Evolutionary conservation across 2,888 invertebrate species (phyloP), one percentile per base, ranked within the genome.

Genomic region (Tachina grossa): DNA sequence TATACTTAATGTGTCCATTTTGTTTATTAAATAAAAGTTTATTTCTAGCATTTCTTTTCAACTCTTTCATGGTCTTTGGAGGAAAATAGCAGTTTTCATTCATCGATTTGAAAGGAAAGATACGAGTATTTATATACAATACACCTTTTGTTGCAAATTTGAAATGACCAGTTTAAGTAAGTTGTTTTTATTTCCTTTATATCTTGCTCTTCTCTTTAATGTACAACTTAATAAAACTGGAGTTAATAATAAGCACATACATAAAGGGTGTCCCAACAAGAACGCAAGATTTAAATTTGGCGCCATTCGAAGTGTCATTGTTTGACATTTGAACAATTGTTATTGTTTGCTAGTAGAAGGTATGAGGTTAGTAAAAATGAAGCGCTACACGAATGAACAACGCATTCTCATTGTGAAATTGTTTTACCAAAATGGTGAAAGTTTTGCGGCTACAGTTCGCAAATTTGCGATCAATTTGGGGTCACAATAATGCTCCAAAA

Each of bases 11-110:
- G 65, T 66, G 65, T 66, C 59, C 75, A 85, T 72, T 85, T 79
- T 65, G 75, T 85, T 83, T 83, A 85, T 85, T 83, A 83, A 76
- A 83, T 79, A 76, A 85, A 76, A 83, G 59, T 63, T 65, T 79
- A 59, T 59, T 63, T 79, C 66, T 83, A 59, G 80, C 66, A 63
- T 65, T 69, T 22, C 57, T 66, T 14, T 47, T n/a, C 14, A 61
- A 71, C 53, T 68, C 41, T 31, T 63, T 72, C 13, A 53, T 16
- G 53, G 43, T 47, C 16, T 53, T 53, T 75, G 68, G 9, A 66
- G 51, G 9, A 49, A 74, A 59, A 11, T 22, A 69, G 16, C 13
- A 39, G 16, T 63, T 31, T 31, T 57, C 9, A 47, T 66, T 47
- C 14, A 49, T 16, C 43, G 1, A n/a, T 69, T 69, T 22, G 10